Percentiles rank a stretch among this genome's conserved stretches.
Conservation (phyloP, 2,888 invertebrate genomes). For the Zaprionus obscuricornis region DNA sequence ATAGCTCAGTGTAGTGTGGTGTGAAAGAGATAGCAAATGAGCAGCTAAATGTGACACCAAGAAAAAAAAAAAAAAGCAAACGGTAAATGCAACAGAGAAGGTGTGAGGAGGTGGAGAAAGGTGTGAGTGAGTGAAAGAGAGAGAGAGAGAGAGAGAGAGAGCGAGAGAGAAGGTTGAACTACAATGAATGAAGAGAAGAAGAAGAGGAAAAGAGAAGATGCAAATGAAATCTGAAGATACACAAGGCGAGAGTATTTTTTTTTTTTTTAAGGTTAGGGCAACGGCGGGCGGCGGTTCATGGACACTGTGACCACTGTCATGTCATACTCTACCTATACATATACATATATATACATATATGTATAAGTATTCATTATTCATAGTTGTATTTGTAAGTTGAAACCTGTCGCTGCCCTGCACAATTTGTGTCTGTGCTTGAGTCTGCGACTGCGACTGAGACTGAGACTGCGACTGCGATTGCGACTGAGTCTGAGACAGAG, state of each 20-base stretch:
- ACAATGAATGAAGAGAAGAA: conserved; percentile 35
- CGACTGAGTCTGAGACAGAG: conserved; percentile 8
- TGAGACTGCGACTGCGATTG: background rate
- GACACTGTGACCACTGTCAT: no score
- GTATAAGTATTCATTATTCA: conserved; percentile 10
- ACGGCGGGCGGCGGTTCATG: conserved; percentile 15
- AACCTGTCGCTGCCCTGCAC: conserved; percentile 43
- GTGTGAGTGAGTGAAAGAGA: background rate
- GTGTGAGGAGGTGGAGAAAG: conserved; percentile 20
- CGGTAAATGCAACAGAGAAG: no score
- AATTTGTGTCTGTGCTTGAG: conserved; percentile 4
- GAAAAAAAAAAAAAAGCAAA: no score
- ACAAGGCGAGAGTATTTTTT: conserved; percentile 25
- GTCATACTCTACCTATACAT: no score
- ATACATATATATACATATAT: conserved; percentile 1
- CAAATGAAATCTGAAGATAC: conserved; percentile 40
- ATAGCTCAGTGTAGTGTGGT: no score
- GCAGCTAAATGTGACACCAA: no score
- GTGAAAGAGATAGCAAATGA: no score
- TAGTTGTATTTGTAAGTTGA: conserved; percentile 31
- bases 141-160: background rate
- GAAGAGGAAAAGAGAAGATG: no score
- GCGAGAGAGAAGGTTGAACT: background rate
- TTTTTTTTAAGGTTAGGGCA: conserved; percentile 38
- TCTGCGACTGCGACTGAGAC: conserved; percentile 20